Conservation (phyloP, 2,113 vertebrate species). For the Oryzias woworae region DNA sequence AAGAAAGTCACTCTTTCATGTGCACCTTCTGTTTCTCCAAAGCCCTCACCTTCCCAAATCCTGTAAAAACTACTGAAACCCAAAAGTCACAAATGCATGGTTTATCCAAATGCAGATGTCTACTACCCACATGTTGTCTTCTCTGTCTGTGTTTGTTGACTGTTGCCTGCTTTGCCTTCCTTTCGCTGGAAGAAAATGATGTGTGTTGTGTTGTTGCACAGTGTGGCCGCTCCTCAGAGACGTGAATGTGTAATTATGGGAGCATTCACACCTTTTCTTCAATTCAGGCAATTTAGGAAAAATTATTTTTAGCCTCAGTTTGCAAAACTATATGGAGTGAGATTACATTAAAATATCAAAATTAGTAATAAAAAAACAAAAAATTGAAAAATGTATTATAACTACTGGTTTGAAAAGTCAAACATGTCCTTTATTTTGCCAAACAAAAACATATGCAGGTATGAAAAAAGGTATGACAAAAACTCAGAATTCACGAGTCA, state of each 20-base stretch:
- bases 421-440: not conserved
- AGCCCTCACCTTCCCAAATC: conserved; percentile 54
- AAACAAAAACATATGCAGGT: too few relatives aligned
- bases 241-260: conserved; percentile 28
- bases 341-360: not conserved
- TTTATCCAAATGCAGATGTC: conserved; percentile 94
- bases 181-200: conserved; percentile 7
- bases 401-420: not conserved
- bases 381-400: not conserved
- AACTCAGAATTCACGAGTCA: too few relatives aligned
- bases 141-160: conserved; percentile 66
- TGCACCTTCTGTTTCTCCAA: conserved; percentile 52
- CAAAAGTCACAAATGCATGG: conserved; percentile 60
- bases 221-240: conserved; percentile 14
- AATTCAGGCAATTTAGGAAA: not conserved
- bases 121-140: conserved; percentile 69
- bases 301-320: not conserved
- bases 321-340: not conserved
- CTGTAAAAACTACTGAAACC: conserved; percentile 32
- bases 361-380: not conserved
- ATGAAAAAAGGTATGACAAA: too few relatives aligned
- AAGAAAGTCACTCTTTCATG: conserved; percentile 42
- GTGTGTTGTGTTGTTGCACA: conserved; percentile 12
- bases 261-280: conserved; percentile 40
- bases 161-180: conserved; percentile 60